Conservation (phyloP, 53 echinoderm and acorn worm species). For the Pentamera pediparva region DNA sequence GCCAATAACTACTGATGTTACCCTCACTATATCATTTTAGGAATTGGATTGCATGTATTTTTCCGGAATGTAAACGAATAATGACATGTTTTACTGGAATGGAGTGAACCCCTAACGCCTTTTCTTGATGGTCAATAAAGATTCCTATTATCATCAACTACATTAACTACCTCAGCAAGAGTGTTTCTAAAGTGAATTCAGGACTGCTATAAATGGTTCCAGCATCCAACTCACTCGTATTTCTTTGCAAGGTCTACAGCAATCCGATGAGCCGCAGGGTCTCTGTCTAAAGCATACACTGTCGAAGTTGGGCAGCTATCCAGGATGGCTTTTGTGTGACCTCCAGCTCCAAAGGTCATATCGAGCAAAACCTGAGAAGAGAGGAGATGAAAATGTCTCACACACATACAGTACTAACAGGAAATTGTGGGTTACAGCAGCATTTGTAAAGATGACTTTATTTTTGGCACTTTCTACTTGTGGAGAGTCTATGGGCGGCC, state of each 20-base stretch:
- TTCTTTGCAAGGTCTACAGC: slow-evolving; percentile 50
- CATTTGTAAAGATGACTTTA: no score
- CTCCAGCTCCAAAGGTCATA: slow-evolving; percentile 96
- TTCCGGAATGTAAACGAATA: no score
- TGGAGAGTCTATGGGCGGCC: no score
- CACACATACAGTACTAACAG: background rate
- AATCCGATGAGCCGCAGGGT: slow-evolving; percentile 64
- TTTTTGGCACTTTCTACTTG: no score
- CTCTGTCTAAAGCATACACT: slow-evolving; percentile 74
- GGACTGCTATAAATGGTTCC: no score
- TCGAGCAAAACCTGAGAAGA: slow-evolving; percentile 60
- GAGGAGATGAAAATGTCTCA: background rate
- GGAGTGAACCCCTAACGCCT: no score
- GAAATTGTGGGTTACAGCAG: no score
- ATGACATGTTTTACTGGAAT: no score
- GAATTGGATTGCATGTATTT: no score
- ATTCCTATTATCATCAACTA: background rate
- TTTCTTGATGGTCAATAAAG: no score
- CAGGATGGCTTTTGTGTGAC: slow-evolving; percentile 74
- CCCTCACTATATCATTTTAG: no score
- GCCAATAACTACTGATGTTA: no score
- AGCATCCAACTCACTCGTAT: slow-evolving; percentile 47
- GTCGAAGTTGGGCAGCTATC: slow-evolving; percentile 19
- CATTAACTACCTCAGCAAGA: background rate
- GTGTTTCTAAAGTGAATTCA: background rate